These are phyloP conservation scores for Rhinophrynus dorsalis DNA, from an alignment of 2,797 vertebrate species.

Conservation along the genomic window DNA sequence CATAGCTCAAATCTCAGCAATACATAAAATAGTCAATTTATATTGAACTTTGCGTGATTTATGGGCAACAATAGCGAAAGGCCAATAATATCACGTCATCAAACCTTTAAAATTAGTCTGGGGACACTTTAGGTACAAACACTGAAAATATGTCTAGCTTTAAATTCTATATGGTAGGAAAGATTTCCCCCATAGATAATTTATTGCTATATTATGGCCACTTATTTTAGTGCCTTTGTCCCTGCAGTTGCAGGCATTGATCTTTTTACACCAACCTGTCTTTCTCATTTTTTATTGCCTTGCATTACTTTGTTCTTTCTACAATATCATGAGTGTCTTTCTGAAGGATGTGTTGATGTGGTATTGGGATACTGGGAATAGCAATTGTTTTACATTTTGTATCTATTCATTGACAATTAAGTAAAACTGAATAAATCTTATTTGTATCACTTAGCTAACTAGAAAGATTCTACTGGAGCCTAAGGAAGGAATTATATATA, in stretches of 20 bases:
- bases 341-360: neutral
- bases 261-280: conserved; percentile 4
- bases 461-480: too few species aligned
- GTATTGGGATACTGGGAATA: too few species aligned
- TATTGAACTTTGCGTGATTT: conserved; percentile 15
- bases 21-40: conserved; percentile 35
- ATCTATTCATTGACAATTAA: too few species aligned
- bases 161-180: conserved; percentile 25
- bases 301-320: neutral
- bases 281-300: conserved; percentile 31
- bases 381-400: too few species aligned
- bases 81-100: conserved; percentile 15
- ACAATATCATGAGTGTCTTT: neutral
- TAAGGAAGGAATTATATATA: too few species aligned
- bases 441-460: too few species aligned
- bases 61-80: conserved; percentile 11
- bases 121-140: conserved; percentile 13
- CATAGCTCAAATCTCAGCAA: conserved; percentile 7
- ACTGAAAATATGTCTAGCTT: conserved; percentile 25
- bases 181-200: conserved; percentile 24
- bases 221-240: conserved; percentile 25
- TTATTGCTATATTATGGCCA: conserved; percentile 13
- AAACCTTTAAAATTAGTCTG: conserved; percentile 25
- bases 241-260: conserved; percentile 16
- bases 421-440: too few species aligned